phyloP scores from a whole-genome alignment of 2,888 invertebrate species.

The Thymelicus acteon region DNA sequence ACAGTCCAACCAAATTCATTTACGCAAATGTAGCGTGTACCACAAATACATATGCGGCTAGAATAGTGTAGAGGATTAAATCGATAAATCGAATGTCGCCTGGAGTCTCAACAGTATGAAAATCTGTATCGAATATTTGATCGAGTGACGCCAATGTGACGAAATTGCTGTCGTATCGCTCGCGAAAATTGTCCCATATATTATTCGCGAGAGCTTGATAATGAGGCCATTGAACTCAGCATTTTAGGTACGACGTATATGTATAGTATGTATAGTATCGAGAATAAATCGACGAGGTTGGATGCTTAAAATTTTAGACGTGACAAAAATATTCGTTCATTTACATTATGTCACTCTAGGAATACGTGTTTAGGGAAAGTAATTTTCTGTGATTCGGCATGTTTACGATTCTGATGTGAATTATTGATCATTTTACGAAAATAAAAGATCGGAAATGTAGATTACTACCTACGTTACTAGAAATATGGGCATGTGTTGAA shows the following conservation, averaged over 20 bases:
- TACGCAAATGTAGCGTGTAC: constrained; percentile 30
- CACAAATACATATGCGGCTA: constrained; percentile 23
- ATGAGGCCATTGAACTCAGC: constrained; percentile 71
- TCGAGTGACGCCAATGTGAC: constrained; percentile 58
- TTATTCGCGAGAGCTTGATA: constrained; percentile 74
- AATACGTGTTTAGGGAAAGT: constrained; percentile 47
- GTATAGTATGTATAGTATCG: constrained; percentile 53
- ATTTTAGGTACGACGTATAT: constrained; percentile 62
- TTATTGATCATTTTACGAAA: background rate
- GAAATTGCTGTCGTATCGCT: constrained; percentile 61
- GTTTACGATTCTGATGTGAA: constrained; percentile 39
- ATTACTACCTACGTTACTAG: background rate
- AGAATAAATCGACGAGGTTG: constrained; percentile 46
- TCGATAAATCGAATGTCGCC: constrained; percentile 20
- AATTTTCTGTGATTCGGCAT: constrained; percentile 43
- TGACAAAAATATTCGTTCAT: constrained; percentile 52
- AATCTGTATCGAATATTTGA: constrained; percentile 40
- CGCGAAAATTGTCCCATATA: constrained; percentile 77
- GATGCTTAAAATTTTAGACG: constrained; percentile 50
- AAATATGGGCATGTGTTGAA: background rate
- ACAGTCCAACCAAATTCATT: constrained; percentile 29
- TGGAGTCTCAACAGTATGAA: constrained; percentile 32
- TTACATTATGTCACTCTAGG: constrained; percentile 51
- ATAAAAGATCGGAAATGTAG: background rate
- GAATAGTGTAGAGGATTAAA: constrained; percentile 19